Base-by-base conservation (phyloP, 2,888 invertebrate species). In the Dasysyrphus albostriatus region DNA sequence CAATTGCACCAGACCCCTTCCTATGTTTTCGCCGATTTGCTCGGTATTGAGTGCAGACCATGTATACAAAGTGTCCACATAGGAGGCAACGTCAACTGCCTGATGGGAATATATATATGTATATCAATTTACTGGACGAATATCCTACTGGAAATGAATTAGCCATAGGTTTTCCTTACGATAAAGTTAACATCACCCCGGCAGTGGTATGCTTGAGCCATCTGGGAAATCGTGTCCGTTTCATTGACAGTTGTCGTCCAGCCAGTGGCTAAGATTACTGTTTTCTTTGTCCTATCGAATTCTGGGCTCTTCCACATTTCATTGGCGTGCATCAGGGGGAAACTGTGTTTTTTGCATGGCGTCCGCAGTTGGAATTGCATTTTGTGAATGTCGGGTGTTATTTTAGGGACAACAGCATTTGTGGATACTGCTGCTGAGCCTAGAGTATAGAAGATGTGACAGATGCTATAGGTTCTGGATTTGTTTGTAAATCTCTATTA, bases 41-140 rank as follows among this genome's bases (percentile, higher is more conserved):
- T 92, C 91, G 12, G 92, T 92, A 79, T 92, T 92, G n/a, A 92
- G 89, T 3, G 92, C 92, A 0, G 92, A 91, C 92, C 92, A 92
- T 3, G 91, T 90, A 84, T 92, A 92, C 6, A 92, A 88, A 6
- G 92, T 92, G 54, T 92, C 91, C 34, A 92, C 90, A 47, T 89
- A 92, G 6, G 88, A 88, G n/a, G 91, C 91, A 3, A 89, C 90
- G 87, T 92, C 92, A 49, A 92, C 85, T 6, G 90, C 92, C 92
- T 92, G n/a, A n/a, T n/a, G 49, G 24, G n/a, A 61, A 44, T 42
- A 51, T n/a, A n/a, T n/a, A n/a, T n/a, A n/a, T n/a, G n/a, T n/a
- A n/a, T 49, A 34, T 37, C 19, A 81, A 75, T 51, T 70, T 49
- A 77, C n/a, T 65, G 1, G 2, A 59, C n/a, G 58, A 69, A 67